A percentile compares a stretch with the other conserved stretches of the same genome.
phyloP scores from a whole-genome alignment of 2,888 invertebrate species.

The Suillia variegata region DNA sequence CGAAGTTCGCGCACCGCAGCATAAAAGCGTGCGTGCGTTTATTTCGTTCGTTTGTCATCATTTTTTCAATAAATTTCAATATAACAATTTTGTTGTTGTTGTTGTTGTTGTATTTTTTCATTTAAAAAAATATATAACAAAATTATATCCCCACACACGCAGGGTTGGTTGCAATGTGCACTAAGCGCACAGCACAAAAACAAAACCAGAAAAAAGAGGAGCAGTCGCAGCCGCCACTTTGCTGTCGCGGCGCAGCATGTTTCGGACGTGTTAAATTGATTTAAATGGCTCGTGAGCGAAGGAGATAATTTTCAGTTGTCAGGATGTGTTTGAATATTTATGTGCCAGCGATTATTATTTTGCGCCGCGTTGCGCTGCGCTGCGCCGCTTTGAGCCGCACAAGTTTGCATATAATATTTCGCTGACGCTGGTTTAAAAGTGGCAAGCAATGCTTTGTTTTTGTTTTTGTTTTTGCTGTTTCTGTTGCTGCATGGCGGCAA shows the following conservation, averaged over 20 bases:
- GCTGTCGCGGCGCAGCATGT: slow-evolving; percentile 14
- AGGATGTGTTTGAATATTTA: slow-evolving; percentile 58
- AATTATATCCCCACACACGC: no score
- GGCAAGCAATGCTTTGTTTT: no score
- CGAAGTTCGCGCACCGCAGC: slow-evolving; percentile 28
- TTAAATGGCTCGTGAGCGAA: slow-evolving; percentile 62
- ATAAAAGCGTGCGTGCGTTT: slow-evolving; percentile 36
- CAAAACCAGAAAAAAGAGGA: slow-evolving; percentile 14
- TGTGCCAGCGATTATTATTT: slow-evolving; percentile 54
- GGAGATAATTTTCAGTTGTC: slow-evolving; percentile 62
- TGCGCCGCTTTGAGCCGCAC: no score
- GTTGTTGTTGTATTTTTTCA: no score
- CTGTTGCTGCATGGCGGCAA: neutral
- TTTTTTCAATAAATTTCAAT: slow-evolving; percentile 57
- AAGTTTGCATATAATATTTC: slow-evolving; percentile 24
- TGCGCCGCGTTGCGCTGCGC: slow-evolving; percentile 15
- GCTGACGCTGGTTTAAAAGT: neutral
- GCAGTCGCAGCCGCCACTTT: slow-evolving; percentile 24
- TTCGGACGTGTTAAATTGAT: slow-evolving; percentile 61
- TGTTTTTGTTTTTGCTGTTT: slow-evolving; percentile 1
- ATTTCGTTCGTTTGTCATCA: slow-evolving; percentile 52
- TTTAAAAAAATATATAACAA: slow-evolving; percentile 12
- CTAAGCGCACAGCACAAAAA: slow-evolving; percentile 12
- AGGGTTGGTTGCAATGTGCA: no score
- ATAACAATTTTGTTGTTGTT: no score